Conservation (phyloP, 2,113 vertebrate genomes). For the Rhombomys opimus region DNA sequence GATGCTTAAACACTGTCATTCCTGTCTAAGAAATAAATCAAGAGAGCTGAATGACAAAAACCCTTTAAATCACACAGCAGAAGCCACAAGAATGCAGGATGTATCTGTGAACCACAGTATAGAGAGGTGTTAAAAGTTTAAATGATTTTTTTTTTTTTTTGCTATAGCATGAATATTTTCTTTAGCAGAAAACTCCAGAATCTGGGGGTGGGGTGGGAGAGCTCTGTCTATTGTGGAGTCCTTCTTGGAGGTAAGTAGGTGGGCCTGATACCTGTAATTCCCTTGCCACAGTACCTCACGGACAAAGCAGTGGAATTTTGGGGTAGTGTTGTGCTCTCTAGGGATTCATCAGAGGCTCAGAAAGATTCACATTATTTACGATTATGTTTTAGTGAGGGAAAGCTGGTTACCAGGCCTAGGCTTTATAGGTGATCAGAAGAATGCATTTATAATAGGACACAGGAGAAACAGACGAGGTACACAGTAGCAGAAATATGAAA, state of each 20-base stretch:
- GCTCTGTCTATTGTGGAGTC: neutral
- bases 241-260: constrained; percentile 1
- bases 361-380: neutral
- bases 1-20: constrained; percentile 27
- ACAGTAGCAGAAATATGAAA: neutral
- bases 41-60: neutral
- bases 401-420: neutral
- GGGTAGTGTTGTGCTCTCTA: neutral
- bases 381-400: constrained; percentile 4
- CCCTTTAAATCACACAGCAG: constrained; percentile 48
- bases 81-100: constrained; percentile 26
- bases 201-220: neutral
- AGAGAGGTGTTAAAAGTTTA: neutral
- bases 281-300: neutral
- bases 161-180: neutral
- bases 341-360: neutral
- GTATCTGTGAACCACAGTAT: neutral
- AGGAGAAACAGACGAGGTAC: neutral
- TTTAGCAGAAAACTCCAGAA: constrained; percentile 25
- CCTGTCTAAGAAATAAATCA: constrained; percentile 60
- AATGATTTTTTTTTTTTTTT: constrained; percentile 1
- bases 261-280: neutral
- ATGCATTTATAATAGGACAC: neutral
- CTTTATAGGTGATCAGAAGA: constrained; percentile 10
- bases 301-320: neutral